Evolutionary conservation across 2,888 invertebrate species (phyloP), one percentile per base, ranked within the genome.

Genomic region (Dusona sp.): DNA sequence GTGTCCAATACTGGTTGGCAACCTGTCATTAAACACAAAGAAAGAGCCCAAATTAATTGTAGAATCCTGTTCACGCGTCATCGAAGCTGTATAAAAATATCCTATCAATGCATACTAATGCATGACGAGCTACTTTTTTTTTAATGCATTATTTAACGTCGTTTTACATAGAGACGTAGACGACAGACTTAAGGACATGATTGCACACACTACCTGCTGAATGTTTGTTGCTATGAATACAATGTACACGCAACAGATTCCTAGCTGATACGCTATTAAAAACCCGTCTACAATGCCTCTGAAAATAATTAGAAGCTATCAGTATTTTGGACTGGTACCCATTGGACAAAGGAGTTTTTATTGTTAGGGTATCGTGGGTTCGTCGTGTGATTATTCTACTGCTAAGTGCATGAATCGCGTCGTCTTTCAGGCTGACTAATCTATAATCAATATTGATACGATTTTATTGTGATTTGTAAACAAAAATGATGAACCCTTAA

Each of bases 181-280:
- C 75, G 70, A 57, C 42, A 42, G 11, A 79, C n/a, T 70, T 33
- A 72, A 54, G 73, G 79, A 86, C 54, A 79, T 77, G 64, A 70
- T 81, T 57, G 77, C 68, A 83, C 79, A 82, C 75, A 70, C 79
- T 90, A 96, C 96, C 94, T 95, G 95, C 92, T 96, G 95, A 36
- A 97, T 91, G 92, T 96, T 97, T 84, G 96, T 95, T 0, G 97
- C 96, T 72, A 97, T 96, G 93, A 98, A 98, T 29, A 98, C 96
- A 86, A 97, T 96, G 94, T 98, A 98, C 29, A 98, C 97, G 92
- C 97, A 97, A 94, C 98, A 98, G 90, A 98, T 97, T 81, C 98
- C 98, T 87, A 98, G 95, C 94, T 98, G 98, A 93, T 98, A 98
- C 51, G 97, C 95, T 90, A 98, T 96, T 88, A 97, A 95, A 94